phyloP scores from a whole-genome alignment of 2,113 vertebrate genomes.

The Nestor notabilis region DNA sequence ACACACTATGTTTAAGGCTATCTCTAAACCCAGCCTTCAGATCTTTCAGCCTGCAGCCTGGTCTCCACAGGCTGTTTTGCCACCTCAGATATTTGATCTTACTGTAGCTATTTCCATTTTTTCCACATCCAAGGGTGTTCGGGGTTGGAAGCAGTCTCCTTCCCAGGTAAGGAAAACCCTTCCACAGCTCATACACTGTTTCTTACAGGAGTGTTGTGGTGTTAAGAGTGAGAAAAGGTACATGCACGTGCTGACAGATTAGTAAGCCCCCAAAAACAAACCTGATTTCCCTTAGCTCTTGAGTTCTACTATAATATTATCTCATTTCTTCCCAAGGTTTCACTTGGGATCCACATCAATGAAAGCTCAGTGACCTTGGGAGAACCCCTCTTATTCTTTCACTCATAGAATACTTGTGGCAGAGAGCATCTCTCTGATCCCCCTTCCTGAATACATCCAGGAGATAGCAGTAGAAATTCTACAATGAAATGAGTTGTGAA shows the following conservation, averaged over 20 bases:
- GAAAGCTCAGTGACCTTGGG: not conserved
- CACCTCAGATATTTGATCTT: not conserved
- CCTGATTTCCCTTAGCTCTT: not conserved
- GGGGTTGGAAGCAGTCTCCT: not conserved
- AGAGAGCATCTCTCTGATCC: not conserved
- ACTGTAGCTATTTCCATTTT: not conserved
- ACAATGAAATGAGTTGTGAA: not conserved
- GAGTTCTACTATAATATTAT: not conserved
- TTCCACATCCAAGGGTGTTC: not conserved
- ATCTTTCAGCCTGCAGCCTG: not conserved
- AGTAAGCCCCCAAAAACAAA: not conserved
- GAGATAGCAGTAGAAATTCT: not conserved
- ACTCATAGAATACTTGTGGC: not conserved
- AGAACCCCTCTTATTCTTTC: not conserved
- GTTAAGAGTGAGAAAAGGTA: not conserved
- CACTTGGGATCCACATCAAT: not conserved
- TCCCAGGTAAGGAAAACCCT: not conserved
- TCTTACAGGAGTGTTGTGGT: not conserved
- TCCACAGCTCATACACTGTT: accelerated
- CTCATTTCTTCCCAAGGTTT: not conserved
- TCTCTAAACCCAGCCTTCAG: not conserved
- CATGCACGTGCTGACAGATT: not conserved
- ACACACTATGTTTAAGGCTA: not conserved
- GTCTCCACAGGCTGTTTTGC: not conserved
- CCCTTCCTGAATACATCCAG: not conserved